Base-by-base conservation (phyloP, 2,797 vertebrate genomes). In the Thunnus albacares region DNA sequence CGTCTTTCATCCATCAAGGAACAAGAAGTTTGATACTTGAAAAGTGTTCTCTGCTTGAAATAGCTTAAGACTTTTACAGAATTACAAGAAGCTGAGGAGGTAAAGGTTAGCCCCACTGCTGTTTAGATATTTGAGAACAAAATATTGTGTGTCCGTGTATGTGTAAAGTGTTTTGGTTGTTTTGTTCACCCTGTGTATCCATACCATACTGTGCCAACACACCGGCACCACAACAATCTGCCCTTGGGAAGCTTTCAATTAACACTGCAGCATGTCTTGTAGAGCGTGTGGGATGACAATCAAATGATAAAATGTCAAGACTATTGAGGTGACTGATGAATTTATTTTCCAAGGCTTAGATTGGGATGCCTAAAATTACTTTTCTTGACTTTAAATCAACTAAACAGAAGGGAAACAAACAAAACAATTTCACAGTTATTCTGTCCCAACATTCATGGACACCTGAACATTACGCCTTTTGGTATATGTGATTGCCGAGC, bases 1-100 rank as follows among this genome's bases (percentile, higher is more conserved):
- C 6, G 17, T 85, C 86, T 71, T 89, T 89, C 81, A 86, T 86
- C 81, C 83, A 59, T 75, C 81, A 79, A 87, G 73, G 64, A 80
- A 70, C 55, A 71, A 73, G 43, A 85, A 63, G 72, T 74, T 70
- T 85, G 62, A 72, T 22, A 66, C 62, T 80, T 73, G 58, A 88
- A 79, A 81, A 76, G 79, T 64, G 22, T 76, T 84, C 79, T 43
- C 65, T 10, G 55, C 70, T 79, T 58, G 47, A 86, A 72, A 71
- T 49, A 75, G 35, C 60, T 74, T 77, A 41, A 2, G 35, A 63
- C 30, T 76, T 84, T 56, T 38, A 26, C 58, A 65, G 64, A 69
- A 51, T 57, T 64, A 43, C 81, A 49, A 56, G 51, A 43, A 83
- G 28, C 7, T 57, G 13, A 51, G n/a, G 61, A 70, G 75, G 56